A percentile compares a stretch with the other conserved stretches of the same genome.
Conservation (phyloP, 2,888 invertebrate genomes). For the Pachydiplax longipennis region DNA sequence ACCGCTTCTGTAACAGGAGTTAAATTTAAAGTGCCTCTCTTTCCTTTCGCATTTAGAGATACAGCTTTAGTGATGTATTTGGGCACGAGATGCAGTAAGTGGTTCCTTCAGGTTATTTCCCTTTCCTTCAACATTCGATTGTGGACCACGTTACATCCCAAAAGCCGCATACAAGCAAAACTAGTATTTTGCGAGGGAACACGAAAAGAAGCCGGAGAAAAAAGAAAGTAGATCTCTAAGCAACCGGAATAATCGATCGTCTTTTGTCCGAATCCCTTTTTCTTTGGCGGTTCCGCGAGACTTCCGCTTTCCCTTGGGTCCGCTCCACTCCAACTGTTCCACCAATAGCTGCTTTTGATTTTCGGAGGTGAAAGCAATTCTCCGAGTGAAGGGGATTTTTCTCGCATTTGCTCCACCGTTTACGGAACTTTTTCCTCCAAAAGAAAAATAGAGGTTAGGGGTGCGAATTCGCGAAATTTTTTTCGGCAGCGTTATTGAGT, state of each 20-base stretch:
- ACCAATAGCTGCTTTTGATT: neutral
- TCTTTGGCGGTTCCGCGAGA: neutral
- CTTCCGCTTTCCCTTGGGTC: neutral
- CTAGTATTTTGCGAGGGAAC: neutral
- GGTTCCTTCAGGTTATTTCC: too few species aligned
- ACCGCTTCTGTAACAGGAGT: too few species aligned
- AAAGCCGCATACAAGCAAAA: too few species aligned
- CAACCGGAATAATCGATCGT: neutral
- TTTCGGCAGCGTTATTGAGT: too few species aligned
- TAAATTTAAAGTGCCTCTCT: too few species aligned
- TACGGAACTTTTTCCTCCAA: neutral
- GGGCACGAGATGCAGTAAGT: too few species aligned
- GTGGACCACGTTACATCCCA: too few species aligned
- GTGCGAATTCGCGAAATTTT: neutral
- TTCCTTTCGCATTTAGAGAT: too few species aligned
- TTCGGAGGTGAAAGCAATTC: slow-evolving; percentile 8
- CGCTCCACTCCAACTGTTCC: neutral
- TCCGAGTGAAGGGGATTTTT: neutral
- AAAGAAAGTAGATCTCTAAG: neutral
- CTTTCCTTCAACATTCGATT: too few species aligned
- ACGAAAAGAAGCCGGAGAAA: neutral
- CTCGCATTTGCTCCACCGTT: neutral
- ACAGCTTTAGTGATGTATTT: too few species aligned
- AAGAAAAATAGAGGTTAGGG: neutral
- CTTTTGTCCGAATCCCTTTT: neutral